Conservation (phyloP, 2,888 invertebrate genomes). For the Druceiella hillmani region DNA sequence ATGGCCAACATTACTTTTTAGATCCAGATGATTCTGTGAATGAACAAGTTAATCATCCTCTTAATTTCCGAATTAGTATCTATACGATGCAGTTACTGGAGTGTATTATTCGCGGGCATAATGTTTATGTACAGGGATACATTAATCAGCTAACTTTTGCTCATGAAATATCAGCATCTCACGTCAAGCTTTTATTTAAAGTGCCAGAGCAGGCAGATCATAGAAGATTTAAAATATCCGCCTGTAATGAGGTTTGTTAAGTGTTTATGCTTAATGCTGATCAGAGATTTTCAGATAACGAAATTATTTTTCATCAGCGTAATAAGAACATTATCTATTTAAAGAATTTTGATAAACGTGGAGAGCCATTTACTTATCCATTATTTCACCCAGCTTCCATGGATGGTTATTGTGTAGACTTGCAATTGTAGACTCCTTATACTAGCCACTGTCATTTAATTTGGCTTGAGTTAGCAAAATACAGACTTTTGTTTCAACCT, state of each 20-base stretch:
- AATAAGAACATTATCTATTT: constrained; percentile 17
- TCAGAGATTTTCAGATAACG: constrained; percentile 19
- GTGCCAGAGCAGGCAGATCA: constrained; percentile 17
- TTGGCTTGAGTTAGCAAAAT: constrained; percentile 20
- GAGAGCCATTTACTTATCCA: constrained; percentile 19
- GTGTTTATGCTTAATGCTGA: constrained; percentile 19
- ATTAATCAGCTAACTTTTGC: constrained; percentile 16
- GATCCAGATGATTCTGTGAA: constrained; percentile 17
- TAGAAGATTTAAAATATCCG: constrained; percentile 16
- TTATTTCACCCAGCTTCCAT: constrained; percentile 21
- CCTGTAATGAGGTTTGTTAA: constrained; percentile 20
- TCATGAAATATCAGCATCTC: constrained; percentile 13
- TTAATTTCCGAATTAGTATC: constrained; percentile 17
- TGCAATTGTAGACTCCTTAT: constrained; percentile 18
- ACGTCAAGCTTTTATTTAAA: constrained; percentile 19
- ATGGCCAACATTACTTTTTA: constrained; percentile 19
- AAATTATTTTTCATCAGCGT: constrained; percentile 17
- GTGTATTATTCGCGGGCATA: constrained; percentile 15
- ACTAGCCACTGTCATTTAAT: constrained; percentile 18
- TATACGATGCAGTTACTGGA: constrained; percentile 17
- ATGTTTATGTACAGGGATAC: constrained; percentile 17
- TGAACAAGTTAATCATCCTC: constrained; percentile 18
- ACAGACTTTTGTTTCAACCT: constrained; percentile 18
- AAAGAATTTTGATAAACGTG: constrained; percentile 19
- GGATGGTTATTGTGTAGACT: constrained; percentile 19